A percentile compares a stretch with the other conserved stretches of the same genome.
phyloP scores from a whole-genome alignment of 1,140 invertebrate species.

The Drosophila suzukii region DNA sequence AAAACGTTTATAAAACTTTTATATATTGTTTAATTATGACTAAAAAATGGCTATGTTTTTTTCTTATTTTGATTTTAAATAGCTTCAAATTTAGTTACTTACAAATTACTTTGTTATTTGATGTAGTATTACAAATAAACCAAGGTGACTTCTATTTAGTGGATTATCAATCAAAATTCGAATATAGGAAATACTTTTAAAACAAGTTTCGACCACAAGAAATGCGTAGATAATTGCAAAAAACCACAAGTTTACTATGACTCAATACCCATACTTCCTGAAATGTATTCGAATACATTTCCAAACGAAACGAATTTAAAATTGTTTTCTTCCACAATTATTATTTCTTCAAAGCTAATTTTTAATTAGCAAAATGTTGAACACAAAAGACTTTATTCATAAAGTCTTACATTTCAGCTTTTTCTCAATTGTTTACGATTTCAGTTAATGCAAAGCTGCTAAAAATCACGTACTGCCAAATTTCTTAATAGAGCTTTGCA shows the following conservation, averaged over 20 bases:
- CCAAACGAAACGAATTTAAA: constrained; percentile 8
- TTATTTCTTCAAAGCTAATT: background rate
- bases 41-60: no score
- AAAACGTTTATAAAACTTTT: background rate
- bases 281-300: background rate
- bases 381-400: background rate
- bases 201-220: constrained; percentile 16
- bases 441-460: background rate
- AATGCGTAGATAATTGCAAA: background rate
- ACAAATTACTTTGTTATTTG: no score
- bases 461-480: constrained; percentile 20
- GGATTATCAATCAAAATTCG: constrained; percentile 8
- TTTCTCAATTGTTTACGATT: background rate
- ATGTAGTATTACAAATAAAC: background rate
- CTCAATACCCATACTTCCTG: constrained; percentile 1
- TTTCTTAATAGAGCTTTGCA: constrained; percentile 3
- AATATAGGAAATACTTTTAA: background rate
- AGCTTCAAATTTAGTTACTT: no score
- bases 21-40: no score
- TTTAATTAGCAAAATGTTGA: background rate
- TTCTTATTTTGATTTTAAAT: background rate
- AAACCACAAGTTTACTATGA: background rate
- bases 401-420: background rate
- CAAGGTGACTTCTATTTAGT: background rate
- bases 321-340: background rate